These are phyloP conservation scores for Apeira syringaria DNA, from an alignment of 2,888 invertebrate genomes.

Conservation along the genomic window DNA sequence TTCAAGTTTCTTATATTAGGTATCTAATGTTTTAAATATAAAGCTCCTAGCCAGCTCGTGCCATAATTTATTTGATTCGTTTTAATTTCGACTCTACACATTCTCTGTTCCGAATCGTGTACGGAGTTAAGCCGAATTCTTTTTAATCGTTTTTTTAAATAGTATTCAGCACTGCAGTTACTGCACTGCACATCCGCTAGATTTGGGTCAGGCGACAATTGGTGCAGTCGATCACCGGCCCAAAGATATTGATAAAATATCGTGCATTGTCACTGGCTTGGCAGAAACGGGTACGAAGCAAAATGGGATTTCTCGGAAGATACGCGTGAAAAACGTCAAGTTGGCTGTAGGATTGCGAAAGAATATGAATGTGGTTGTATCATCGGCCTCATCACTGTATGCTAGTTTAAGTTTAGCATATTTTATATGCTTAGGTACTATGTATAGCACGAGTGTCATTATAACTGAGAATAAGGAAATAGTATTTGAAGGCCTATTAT, in stretches of 20 bases:
- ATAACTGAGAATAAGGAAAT: too few relatives aligned
- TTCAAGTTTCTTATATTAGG: too few relatives aligned
- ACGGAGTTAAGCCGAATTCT: slow-evolving; percentile 67
- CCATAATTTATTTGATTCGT: too few relatives aligned
- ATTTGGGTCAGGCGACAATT: slow-evolving; percentile 78
- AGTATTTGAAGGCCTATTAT: too few relatives aligned
- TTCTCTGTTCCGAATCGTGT: slow-evolving; percentile 38
- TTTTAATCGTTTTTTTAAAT: slow-evolving; percentile 58
- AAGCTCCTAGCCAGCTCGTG: too few relatives aligned
- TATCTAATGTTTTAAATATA: too few relatives aligned
- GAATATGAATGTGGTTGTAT: neutral
- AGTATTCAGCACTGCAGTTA: slow-evolving; percentile 32
- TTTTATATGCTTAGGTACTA: too few relatives aligned
- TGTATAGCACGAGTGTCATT: too few relatives aligned
- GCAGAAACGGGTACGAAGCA: slow-evolving; percentile 18
- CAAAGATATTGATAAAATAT: slow-evolving; percentile 35
- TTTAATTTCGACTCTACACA: slow-evolving; percentile 33
- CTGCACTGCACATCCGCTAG: slow-evolving; percentile 66
- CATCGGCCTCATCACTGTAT: neutral
- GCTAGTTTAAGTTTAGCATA: too few relatives aligned
- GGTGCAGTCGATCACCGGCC: slow-evolving; percentile 38
- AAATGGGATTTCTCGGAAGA: slow-evolving; percentile 22
- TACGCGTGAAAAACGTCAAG: slow-evolving; percentile 2
- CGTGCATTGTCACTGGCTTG: slow-evolving; percentile 7
- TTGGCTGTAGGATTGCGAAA: too few relatives aligned